Base-by-base conservation (phyloP, 2,888 invertebrate genomes). In the Synergus gifuensis region DNA sequence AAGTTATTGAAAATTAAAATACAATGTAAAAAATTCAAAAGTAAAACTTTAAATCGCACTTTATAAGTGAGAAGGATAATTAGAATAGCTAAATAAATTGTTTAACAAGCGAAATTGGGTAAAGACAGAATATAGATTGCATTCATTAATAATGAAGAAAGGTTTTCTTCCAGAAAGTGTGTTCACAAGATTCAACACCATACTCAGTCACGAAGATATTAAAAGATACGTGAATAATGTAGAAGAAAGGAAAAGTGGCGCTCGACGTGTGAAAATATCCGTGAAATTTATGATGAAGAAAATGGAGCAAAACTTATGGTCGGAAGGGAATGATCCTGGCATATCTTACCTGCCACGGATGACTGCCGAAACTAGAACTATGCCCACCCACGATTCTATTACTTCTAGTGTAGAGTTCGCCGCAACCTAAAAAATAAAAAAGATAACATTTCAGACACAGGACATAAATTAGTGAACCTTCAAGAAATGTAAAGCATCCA, bases 311-410 rank as follows among this genome's bases (percentile, higher is more conserved):
- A 54, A 49, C 73, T 73, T 40, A 54, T 73, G 16, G 28, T 73
- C 36, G n/a, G 49, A 22, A 67, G 73, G 54, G 28, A 16, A n/a
- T 73, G 4, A 73, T 54, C 36, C 9, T 11, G 36, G 28, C 36
- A 73, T 49, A 69, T 80, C 89, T 91, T 88, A 94, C 94, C 93
- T 98, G 98, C 98, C 98, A 98, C 4, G 98, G 98, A 93, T 98
- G 98, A 12, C 97, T 96, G 2, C 97, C 98, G 89, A 98, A 98
- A 62, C 96, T 96, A 0, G 98, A 96, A 22, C 97, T 96, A 87
- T 97, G 97, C 0, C 98, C 98, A 1, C 98, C 98, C 0, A 98
- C 98, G 81, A 98, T 98, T 83, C 98, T 94, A 91, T 98, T 98
- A 44, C 97, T 97, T 60, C 98, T 94, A 0, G 97, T 96, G 90